phyloP scores from a whole-genome alignment of 2,113 vertebrate species.

The Microtus pennsylvanicus region DNA sequence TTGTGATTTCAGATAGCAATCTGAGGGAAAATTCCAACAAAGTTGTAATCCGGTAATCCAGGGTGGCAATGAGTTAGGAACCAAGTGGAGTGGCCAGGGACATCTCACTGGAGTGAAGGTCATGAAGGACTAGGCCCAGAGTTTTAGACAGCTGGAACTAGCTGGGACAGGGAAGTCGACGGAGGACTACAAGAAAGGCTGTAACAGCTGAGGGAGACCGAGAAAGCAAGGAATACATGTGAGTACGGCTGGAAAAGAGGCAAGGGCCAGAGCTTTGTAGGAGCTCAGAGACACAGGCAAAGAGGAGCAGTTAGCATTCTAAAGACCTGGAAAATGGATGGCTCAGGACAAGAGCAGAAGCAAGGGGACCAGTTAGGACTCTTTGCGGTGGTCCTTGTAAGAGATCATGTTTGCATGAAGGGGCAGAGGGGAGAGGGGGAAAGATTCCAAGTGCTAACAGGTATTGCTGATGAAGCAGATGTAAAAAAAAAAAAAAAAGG shows the following conservation, averaged over 20 bases:
- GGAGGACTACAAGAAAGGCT: not conserved
- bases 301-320: not conserved
- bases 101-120: not conserved
- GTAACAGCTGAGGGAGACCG: not conserved
- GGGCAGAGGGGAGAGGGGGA: too few species aligned
- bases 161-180: not conserved
- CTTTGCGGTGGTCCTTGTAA: not conserved
- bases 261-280: not conserved
- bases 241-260: not conserved
- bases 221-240: not conserved
- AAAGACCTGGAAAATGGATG: not conserved
- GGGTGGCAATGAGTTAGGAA: not conserved
- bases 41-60: not conserved
- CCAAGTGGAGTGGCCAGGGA: not conserved
- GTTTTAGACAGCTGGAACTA: not conserved
- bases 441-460: not conserved
- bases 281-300: not conserved
- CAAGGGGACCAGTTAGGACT: not conserved
- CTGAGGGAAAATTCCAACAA: not conserved
- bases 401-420: not conserved
- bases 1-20: not conserved
- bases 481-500: too few species aligned
- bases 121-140: not conserved
- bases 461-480: not conserved
- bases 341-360: not conserved